Conservation (phyloP, 2,888 invertebrate genomes). For the Mythimna impura region DNA sequence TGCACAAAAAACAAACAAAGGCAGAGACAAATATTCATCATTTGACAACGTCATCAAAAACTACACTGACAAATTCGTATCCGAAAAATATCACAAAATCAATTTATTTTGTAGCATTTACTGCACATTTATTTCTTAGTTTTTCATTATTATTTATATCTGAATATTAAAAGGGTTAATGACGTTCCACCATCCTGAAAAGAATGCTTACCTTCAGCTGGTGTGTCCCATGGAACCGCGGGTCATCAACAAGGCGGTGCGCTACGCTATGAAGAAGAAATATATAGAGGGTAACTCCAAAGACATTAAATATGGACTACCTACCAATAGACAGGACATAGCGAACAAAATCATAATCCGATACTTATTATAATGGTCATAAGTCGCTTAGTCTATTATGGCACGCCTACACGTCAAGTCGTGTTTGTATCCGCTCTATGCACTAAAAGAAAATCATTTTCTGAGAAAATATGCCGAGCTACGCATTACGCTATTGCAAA, state of each 20-base stretch:
- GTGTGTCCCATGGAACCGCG: constrained; percentile 82
- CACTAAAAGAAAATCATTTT: too few relatives aligned
- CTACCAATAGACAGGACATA: too few relatives aligned
- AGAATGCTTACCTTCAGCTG: constrained; percentile 85
- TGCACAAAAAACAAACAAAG: neutral
- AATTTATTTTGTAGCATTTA: constrained; percentile 23
- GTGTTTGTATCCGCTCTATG: too few relatives aligned
- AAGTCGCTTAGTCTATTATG: too few relatives aligned
- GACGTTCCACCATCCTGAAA: constrained; percentile 84
- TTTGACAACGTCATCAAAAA: neutral
- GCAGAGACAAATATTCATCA: constrained; percentile 12
- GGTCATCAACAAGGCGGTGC: constrained; percentile 83
- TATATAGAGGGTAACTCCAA: too few relatives aligned
- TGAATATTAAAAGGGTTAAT: neutral
- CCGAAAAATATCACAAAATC: neutral
- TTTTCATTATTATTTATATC: constrained; percentile 11
- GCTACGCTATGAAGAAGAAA: constrained; percentile 76
- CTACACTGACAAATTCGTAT: too few relatives aligned
- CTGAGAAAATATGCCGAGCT: too few relatives aligned
- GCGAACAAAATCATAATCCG: too few relatives aligned
- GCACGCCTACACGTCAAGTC: too few relatives aligned
- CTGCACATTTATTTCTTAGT: neutral
- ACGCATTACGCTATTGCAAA: too few relatives aligned
- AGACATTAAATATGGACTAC: too few relatives aligned
- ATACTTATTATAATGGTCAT: too few relatives aligned